These are phyloP conservation scores for Thereuonema tuberculata DNA, from an alignment of 1,140 invertebrate species.

Conservation along the genomic window DNA sequence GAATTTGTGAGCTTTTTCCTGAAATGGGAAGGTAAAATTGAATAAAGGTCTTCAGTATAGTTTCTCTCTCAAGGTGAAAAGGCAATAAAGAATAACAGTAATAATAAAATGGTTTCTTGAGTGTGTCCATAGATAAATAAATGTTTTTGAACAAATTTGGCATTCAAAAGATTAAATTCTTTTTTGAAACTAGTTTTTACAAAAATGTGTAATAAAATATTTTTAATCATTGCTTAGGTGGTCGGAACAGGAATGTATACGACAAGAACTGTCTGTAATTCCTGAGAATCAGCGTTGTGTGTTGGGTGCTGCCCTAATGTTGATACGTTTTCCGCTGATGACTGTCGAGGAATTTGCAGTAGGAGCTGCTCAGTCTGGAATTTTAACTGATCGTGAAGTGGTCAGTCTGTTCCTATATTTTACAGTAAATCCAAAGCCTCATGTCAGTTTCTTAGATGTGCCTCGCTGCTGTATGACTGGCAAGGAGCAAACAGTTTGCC, in stretches of 20 bases:
- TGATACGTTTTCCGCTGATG: conserved; percentile 76
- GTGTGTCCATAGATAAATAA: too few species aligned
- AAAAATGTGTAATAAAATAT: too few species aligned
- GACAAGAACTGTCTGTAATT: conserved; percentile 47
- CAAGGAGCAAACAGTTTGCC: conserved; percentile 62
- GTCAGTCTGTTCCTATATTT: conserved; percentile 58
- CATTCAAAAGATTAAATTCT: too few species aligned
- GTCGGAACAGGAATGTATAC: conserved; percentile 62
- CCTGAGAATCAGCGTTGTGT: conserved; percentile 54
- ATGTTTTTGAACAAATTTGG: too few species aligned
- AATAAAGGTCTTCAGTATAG: too few species aligned
- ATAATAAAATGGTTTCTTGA: too few species aligned
- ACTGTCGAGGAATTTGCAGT: conserved; percentile 73
- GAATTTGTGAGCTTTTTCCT: too few species aligned
- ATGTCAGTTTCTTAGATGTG: conserved; percentile 52
- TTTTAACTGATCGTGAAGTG: conserved; percentile 58
- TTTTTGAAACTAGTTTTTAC: too few species aligned
- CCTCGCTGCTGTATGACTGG: conserved; percentile 68
- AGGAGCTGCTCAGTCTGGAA: conserved; percentile 56
- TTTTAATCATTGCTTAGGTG: too few species aligned
- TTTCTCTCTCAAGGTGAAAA: too few species aligned
- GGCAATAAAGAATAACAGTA: too few species aligned
- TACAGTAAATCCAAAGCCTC: conserved; percentile 56
- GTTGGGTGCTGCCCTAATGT: conserved; percentile 48
- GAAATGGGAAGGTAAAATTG: too few species aligned